Evolutionary conservation across 2,888 invertebrate species (phyloP).

Genomic region (Drosophila demipolita): DNA sequence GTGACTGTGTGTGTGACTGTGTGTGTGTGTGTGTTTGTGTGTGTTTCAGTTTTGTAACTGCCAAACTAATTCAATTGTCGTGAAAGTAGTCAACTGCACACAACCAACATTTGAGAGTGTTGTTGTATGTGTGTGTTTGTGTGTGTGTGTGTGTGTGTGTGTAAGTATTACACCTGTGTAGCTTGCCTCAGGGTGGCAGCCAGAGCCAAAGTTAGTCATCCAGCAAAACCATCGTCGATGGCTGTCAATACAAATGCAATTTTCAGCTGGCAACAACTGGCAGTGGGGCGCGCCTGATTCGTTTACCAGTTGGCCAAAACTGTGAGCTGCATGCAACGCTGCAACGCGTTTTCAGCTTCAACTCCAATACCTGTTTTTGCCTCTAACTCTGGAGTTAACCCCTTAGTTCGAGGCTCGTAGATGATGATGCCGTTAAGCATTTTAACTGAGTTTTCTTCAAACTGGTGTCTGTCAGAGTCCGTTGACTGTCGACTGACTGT

Average conservation of each 20-base stretch:
- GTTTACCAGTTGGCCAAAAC: constrained; percentile 66
- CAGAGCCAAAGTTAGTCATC: constrained; percentile 58
- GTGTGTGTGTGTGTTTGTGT: constrained; percentile 17
- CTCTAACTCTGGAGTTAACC: constrained; percentile 14
- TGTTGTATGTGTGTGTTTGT: constrained; percentile 23
- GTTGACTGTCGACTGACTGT: constrained; percentile 49
- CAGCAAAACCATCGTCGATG: constrained; percentile 66
- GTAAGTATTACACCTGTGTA: constrained; percentile 45
- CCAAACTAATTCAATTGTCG: constrained; percentile 81
- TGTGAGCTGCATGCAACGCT: constrained; percentile 18
- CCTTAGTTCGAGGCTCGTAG: background rate
- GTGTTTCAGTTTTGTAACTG: constrained; percentile 55
- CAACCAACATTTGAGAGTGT: constrained; percentile 17
- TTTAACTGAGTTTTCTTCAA: constrained; percentile 75
- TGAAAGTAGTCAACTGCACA: constrained; percentile 56
- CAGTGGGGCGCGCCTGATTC: constrained; percentile 78
- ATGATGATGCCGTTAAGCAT: constrained; percentile 70
- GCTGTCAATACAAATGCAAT: constrained; percentile 79
- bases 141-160: constrained; percentile 24
- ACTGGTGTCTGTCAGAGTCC: constrained; percentile 52
- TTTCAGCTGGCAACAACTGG: constrained; percentile 70
- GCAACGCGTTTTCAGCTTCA: constrained; percentile 22
- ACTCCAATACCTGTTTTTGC: background rate
- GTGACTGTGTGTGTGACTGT: constrained; percentile 34
- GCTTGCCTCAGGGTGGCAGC: constrained; percentile 28